Evolutionary conservation across 2,888 invertebrate genomes (phyloP).

Genomic region (Callinectes sapidus): DNA sequence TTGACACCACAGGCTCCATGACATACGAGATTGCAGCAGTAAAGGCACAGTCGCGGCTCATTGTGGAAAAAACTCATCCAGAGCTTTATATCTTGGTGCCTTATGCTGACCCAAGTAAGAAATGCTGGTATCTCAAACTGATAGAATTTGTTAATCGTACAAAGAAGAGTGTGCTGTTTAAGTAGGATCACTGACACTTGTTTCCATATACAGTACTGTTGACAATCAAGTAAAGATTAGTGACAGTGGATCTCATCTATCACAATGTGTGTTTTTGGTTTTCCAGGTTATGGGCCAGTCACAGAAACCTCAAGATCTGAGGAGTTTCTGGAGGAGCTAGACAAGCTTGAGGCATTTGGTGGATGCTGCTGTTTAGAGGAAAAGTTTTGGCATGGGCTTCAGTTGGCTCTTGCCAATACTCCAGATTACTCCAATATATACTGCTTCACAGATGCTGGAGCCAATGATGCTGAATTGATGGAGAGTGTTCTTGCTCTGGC

Average conservation of each 20-base stretch:
- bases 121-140: neutral
- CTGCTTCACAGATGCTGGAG: conserved; percentile 59
- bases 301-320: conserved; percentile 43
- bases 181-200: neutral
- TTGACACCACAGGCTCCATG: conserved; percentile 59
- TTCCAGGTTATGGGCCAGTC: conserved; percentile 50
- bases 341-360: conserved; percentile 32
- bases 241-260: neutral
- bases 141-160: neutral
- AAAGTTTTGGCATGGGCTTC: conserved; percentile 54
- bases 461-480: conserved; percentile 53
- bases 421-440: conserved; percentile 55
- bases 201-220: neutral
- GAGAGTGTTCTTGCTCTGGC: conserved; percentile 55
- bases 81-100: conserved; percentile 46
- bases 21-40: conserved; percentile 34
- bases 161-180: neutral
- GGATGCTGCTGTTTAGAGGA: conserved; percentile 59
- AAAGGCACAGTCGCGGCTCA: conserved; percentile 32
- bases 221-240: neutral
- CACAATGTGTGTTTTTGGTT: neutral
- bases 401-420: conserved; percentile 47
- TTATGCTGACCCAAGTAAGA: conserved; percentile 52
- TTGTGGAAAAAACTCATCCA: conserved; percentile 49
- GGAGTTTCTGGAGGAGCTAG: conserved; percentile 39